Evolutionary conservation across 2,113 vertebrate genomes (phyloP), one percentile per base, ranked within the genome.

Genomic region (Saguinus midas): DNA sequence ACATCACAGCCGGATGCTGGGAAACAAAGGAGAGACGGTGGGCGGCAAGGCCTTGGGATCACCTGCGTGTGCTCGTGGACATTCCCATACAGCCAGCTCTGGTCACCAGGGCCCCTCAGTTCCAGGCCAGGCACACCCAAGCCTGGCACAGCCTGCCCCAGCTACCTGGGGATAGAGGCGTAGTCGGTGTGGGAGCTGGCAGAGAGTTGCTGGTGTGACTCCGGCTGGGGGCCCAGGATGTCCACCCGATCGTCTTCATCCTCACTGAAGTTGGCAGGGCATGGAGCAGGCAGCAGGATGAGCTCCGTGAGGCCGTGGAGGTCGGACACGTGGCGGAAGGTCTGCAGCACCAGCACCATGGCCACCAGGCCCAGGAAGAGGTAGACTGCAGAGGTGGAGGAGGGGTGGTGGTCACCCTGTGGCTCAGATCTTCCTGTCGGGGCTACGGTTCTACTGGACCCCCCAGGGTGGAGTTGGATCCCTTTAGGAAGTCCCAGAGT

Each of bases 321-420:
- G 93, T 99, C 99, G 0, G 99, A 98, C 96, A 99, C 97, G 11
- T 98, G 99, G 98, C 99, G 99, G 98, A 99, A 99, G 48, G 99
- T 98, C 83, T 99, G 99, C 35, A 99, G 98, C 35, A 99, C 29
- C 23, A 99, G 98, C 96, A 99, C 99, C 99, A 99, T 99, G 97
- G 98, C 98, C 91, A 99, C 98, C 95, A 99, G 98, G 6, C 99
- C 99, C 95, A 99, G 76, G 73, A 99, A 99, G 84, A 99, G 98
- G 98, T 99, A 99, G 52, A 20, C 97, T 98, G 87, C 17, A 6
- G 75, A 43, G 85, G 57, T 0, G 9, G n/a, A 16, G 23, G 40
- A 75, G 37, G 81, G 66, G 32, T 0, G 0, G 3, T 35, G 21
- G 27, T 5, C 13, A 14, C 12, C 6, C 4, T 25, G n/a, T 25